These are phyloP conservation scores for Aegotheles bennettii DNA, from an alignment of 2,113 vertebrate species.

Conservation along the genomic window DNA sequence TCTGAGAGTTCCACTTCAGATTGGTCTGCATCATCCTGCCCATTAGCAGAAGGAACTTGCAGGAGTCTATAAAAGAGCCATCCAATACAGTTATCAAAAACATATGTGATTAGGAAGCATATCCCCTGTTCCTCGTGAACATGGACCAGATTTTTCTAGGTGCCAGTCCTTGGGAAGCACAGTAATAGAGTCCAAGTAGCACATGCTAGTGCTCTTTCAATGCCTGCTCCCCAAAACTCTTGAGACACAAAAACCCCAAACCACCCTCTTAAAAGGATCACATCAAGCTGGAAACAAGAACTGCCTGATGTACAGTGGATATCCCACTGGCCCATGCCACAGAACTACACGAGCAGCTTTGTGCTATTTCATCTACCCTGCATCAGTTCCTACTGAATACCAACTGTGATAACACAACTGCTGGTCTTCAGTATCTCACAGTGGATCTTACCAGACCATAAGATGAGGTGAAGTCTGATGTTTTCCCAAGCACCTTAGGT, in stretches of 20 bases:
- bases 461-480: neutral
- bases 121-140: neutral
- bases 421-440: neutral
- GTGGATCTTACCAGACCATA: neutral
- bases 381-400: neutral
- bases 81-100: neutral
- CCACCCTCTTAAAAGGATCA: neutral
- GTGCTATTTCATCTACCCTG: neutral
- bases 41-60: constrained; percentile 67
- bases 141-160: neutral
- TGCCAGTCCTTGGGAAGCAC: neutral
- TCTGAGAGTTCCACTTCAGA: constrained; percentile 76
- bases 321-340: neutral
- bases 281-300: neutral
- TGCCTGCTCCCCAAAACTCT: neutral
- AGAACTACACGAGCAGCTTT: neutral
- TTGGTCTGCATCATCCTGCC: constrained; percentile 50
- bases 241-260: neutral
- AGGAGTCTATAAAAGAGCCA: constrained; percentile 73
- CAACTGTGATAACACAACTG: neutral
- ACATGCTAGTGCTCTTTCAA: neutral
- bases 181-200: neutral
- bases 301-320: neutral
- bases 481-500: neutral
- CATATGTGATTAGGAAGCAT: neutral